A percentile compares a stretch with the other conserved stretches of the same genome.
phyloP scores from a whole-genome alignment of 2,113 vertebrate species.

The Calidris pygmaea region DNA sequence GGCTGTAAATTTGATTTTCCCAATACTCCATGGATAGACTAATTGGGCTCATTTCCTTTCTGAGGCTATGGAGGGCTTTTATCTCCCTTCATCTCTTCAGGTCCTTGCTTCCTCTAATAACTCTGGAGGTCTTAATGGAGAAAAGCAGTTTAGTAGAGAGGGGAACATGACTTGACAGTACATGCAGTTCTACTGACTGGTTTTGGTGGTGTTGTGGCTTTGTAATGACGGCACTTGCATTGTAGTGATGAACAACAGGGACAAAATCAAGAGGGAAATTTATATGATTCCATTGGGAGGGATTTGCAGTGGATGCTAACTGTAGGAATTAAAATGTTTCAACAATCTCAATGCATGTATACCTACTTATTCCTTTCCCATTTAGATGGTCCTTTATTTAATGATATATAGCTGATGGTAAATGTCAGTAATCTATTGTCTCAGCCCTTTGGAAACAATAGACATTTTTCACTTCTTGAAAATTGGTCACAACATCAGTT shows the following conservation, averaged over 20 bases:
- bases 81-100: neutral
- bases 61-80: neutral
- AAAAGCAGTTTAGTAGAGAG: neutral
- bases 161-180: neutral
- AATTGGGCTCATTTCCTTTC: neutral
- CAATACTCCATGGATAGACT: neutral
- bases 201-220: neutral
- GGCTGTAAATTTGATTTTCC: neutral
- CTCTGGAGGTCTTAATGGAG: neutral
- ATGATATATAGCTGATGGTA: neutral
- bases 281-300: neutral
- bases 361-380: neutral
- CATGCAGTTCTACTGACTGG: neutral
- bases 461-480: neutral
- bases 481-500: neutral
- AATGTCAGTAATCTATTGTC: neutral
- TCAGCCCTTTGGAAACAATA: neutral
- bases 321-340: neutral
- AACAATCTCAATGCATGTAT: neutral
- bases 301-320: neutral
- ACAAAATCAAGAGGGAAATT: neutral
- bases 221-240: neutral
- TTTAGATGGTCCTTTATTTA: neutral
- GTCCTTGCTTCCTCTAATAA: neutral
- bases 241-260: neutral